Percentiles rank a stretch among this genome's conserved stretches.
Evolutionary conservation across 1,140 invertebrate species (phyloP).

Genomic region (Pseudachorutes palmiensis): DNA sequence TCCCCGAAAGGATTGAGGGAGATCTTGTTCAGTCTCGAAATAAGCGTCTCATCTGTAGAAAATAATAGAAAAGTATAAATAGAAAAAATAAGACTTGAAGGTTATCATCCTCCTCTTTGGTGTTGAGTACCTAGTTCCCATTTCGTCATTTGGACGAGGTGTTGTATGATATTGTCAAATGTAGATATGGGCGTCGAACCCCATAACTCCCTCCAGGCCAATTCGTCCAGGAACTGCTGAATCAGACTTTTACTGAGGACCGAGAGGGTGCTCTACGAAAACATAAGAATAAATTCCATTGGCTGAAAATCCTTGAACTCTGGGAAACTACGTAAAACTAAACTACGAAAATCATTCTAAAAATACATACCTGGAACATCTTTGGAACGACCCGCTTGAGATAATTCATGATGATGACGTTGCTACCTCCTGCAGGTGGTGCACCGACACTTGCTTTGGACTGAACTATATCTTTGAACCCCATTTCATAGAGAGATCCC

Average conservation of each 20-base stretch:
- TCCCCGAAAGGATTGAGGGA: slow-evolving; percentile 68
- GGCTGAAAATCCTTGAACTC: no score
- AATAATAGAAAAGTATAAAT: slow-evolving; percentile 7
- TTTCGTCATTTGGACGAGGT: slow-evolving; percentile 68
- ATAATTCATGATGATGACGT: slow-evolving; percentile 69
- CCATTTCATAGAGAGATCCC: slow-evolving; percentile 56
- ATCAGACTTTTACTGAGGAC: slow-evolving; percentile 72
- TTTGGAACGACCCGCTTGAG: slow-evolving; percentile 70
- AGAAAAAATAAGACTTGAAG: no score
- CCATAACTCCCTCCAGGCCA: slow-evolving; percentile 69
- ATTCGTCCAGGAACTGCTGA: slow-evolving; percentile 79
- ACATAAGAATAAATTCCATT: slow-evolving; percentile 14
- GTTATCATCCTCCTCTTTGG: no score
- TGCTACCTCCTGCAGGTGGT: slow-evolving; percentile 40
- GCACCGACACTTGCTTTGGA: slow-evolving; percentile 46
- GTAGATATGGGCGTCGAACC: slow-evolving; percentile 63
- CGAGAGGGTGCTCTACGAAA: slow-evolving; percentile 66
- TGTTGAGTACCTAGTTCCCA: slow-evolving; percentile 48
- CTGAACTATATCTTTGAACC: slow-evolving; percentile 64
- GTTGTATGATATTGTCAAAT: slow-evolving; percentile 69
- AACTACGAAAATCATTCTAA: no score
- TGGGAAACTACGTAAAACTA: no score
- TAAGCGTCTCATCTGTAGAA: slow-evolving; percentile 44
- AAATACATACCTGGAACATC: slow-evolving; percentile 61
- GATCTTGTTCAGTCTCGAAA: slow-evolving; percentile 55